A percentile compares a stretch with the other conserved stretches of the same genome.
Conservation (phyloP, 2,797 vertebrate genomes). For the Spheniscus humboldti region DNA sequence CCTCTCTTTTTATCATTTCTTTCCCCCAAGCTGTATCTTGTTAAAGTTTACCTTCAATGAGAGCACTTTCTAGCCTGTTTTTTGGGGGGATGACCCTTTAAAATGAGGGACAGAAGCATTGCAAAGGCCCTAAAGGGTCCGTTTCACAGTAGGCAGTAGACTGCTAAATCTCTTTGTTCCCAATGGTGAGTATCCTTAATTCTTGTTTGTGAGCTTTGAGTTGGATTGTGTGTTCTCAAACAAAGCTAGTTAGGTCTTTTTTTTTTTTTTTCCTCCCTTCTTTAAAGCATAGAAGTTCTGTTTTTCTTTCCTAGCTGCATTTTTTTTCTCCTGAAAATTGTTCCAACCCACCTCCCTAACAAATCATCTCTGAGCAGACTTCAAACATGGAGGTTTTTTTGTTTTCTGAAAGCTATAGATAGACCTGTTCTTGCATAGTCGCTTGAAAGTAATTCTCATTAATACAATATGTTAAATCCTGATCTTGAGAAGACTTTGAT, state of each 20-base stretch:
- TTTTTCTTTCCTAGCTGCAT: not conserved
- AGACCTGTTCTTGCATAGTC: not conserved
- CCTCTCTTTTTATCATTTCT: not conserved
- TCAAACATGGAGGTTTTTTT: not conserved
- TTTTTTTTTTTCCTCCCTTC: accelerated
- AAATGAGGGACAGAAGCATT: not conserved
- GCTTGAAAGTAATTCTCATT: slow-evolving; percentile 23
- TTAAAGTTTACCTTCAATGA: not conserved
- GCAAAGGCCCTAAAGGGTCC: not conserved
- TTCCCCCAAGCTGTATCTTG: not conserved
- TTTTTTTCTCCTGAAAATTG: not conserved
- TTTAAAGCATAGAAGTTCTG: not conserved
- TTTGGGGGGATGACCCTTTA: not conserved
- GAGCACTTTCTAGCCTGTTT: not conserved
- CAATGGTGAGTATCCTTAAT: not conserved
- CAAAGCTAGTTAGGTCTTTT: not conserved
- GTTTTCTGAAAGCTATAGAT: not conserved
- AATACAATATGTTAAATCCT: slow-evolving; percentile 34
- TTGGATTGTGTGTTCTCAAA: not conserved
- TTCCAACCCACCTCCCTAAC: not conserved
- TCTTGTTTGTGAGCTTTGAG: not conserved
- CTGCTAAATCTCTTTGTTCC: not conserved
- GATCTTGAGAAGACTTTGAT: not conserved
- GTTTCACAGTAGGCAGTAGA: not conserved
- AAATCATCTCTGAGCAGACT: not conserved